Evolutionary conservation across 2,888 invertebrate genomes (phyloP), one percentile per base, ranked within the genome.

Genomic region (Lymantria monacha): DNA sequence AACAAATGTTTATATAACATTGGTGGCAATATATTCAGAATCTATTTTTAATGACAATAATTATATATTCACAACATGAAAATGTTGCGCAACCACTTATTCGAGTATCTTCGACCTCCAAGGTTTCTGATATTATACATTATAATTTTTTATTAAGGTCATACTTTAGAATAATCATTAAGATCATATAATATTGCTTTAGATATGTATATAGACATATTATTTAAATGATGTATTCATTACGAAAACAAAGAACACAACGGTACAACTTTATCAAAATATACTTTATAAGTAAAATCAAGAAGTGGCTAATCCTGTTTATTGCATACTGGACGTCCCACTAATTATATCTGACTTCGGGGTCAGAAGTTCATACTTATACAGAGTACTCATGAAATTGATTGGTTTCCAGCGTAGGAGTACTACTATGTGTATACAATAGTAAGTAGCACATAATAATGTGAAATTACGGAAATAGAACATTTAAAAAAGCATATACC

Each of bases 31-130:
- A 42, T 42, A 22, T 70, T 54, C 61, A 66, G 81, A 83, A 84
- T 81, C 76, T 71, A 70, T 81, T 81, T 74, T 80, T 76, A 84
- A 84, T 72, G 72, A 78, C 68, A 72, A 76, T 69, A 58, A 71
- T 74, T 79, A 41, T 12, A 14, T 41, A 81, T 80, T 77, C 72
- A 79, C 76, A 73, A 74, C 55, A 62, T 30, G 37, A 48, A 52
- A 69, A 66, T 74, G 65, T 83, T 82, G 71, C 63, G 78, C 75
- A 83, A 84, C 66, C 53, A 55, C 61, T 65, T 46, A 55, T 55
- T 53, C n/a, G 61, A 70, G 63, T 61, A 62, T 59, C 55, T 67
- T 72, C 59, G 66, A 73, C 65, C 10, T 10, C 33, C 33, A 33
- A 33, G 9, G 2, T 10, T 33, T 1, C 5, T 33, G 10, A 8